Conservation (phyloP, 2,797 vertebrate genomes). For the Eupleurogrammus muticus region DNA sequence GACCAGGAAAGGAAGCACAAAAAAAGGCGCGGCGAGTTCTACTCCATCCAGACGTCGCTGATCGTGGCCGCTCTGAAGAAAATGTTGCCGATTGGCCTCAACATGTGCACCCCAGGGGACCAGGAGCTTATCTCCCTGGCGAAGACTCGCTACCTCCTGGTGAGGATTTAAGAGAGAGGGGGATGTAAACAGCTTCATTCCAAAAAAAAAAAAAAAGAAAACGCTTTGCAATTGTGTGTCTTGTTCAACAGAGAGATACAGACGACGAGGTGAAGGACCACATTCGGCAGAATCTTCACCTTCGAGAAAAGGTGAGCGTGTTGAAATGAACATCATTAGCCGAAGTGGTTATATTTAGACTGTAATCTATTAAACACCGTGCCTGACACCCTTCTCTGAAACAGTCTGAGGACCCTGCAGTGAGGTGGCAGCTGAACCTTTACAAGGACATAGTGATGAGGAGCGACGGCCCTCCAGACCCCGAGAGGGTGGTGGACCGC, state of each 20-base stretch:
- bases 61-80: conserved; percentile 98
- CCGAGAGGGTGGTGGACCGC: conserved; percentile 91
- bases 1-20: conserved; percentile 98
- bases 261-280: conserved; percentile 98
- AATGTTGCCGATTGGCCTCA: conserved; percentile 98
- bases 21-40: conserved; percentile 95
- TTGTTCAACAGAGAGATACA: conserved; percentile 90
- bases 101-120: conserved; percentile 98
- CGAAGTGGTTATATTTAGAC: neutral
- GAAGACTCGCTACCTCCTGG: conserved; percentile 92
- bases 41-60: conserved; percentile 97
- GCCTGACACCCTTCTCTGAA: conserved; percentile 2
- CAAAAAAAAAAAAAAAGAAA: neutral
- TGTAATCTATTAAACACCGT: neutral
- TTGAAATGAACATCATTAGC: neutral
- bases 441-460: conserved; percentile 93
- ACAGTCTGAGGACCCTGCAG: conserved; percentile 96
- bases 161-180: conserved; percentile 73
- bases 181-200: neutral
- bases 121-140: conserved; percentile 97
- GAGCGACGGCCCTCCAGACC: conserved; percentile 88
- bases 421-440: conserved; percentile 97
- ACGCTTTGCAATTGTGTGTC: neutral
- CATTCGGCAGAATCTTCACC: conserved; percentile 92
- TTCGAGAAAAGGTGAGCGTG: conserved; percentile 93